Evolutionary conservation across 2,888 invertebrate genomes (phyloP), one percentile per base, ranked within the genome.

Genomic region (Tillus elongatus): DNA sequence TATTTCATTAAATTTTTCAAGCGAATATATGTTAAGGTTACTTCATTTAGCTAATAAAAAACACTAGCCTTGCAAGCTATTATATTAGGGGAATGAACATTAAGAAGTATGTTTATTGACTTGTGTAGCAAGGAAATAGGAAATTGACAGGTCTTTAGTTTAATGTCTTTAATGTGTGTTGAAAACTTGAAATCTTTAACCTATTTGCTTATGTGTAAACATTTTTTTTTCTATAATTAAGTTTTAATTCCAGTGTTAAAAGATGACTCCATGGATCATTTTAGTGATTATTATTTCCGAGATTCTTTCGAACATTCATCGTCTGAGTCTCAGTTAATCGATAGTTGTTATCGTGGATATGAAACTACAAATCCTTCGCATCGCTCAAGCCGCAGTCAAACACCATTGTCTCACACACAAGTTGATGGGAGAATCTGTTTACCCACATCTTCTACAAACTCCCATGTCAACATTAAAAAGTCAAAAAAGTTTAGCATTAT

Each of bases 281-380:
- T 68, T 57, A 72, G 72, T 52, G 80, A 82, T 56, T 83, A 82
- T 63, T 77, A 77, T 62, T 76, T 79, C 57, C 77, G 82, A 19
- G 82, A 83, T 65, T 82, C 81, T 50, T 75, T 79, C 53, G 79
- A 85, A 58, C 84, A 84, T 60, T 85, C 86, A 30, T 84, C 85
- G 14, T 82, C 83, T 9, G 84, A 85, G 63, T 82, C 82, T 38
- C 82, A 80, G 51, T 67, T 77, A 48, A 54, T 76, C 56, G 69
- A 73, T 50, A 56, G 57, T 50, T 64, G 63, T 49, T 64, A 60
- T 52, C 51, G 63, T 41, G 58, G 57, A 47, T 61, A 59, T 44
- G 63, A 64, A 13, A 58, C 57, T 26, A 59, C 58, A 29, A 61
- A 66, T 51, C 63, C 64, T 44, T 68, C 69, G 4, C 67, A 68